A percentile compares a stretch with the other conserved stretches of the same genome.
Evolutionary conservation across 2,888 invertebrate genomes (phyloP).

Genomic region (Pollenia amentaria): DNA sequence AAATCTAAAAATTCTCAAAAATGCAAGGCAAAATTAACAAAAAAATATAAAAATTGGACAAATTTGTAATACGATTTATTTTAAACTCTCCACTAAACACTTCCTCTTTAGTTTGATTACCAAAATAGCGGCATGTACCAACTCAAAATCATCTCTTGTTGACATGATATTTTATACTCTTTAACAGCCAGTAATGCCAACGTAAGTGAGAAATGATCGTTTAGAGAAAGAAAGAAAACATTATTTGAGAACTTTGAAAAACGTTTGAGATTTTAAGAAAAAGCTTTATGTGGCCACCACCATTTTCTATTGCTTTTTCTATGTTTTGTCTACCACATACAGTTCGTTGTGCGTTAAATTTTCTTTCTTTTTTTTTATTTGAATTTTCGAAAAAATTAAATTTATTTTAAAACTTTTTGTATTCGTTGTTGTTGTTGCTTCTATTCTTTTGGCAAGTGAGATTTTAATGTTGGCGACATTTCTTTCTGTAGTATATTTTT

Average conservation of each 20-base stretch:
- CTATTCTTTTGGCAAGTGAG: constrained; percentile 65
- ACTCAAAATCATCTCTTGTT: too few species aligned
- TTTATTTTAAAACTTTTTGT: constrained; percentile 31
- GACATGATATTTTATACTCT: too few species aligned
- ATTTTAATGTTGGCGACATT: constrained; percentile 70
- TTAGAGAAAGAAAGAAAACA: too few species aligned
- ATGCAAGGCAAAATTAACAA: too few species aligned
- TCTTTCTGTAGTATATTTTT: constrained; percentile 45
- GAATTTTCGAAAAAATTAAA: not conserved
- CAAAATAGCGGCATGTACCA: too few species aligned
- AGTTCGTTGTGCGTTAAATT: constrained; percentile 72
- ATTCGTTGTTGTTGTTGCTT: constrained; percentile 2
- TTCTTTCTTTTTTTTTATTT: constrained; percentile 34
- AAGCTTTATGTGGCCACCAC: constrained; percentile 25
- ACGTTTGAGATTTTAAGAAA: not conserved
- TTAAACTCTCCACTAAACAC: too few species aligned
- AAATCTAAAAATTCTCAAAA: too few species aligned
- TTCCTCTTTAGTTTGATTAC: too few species aligned
- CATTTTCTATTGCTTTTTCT: constrained; percentile 39
- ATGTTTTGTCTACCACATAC: constrained; percentile 58
- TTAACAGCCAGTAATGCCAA: too few species aligned
- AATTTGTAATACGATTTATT: too few species aligned
- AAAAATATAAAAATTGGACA: too few species aligned
- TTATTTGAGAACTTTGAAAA: not conserved
- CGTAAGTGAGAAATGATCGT: too few species aligned